phyloP scores from a whole-genome alignment of 2,888 invertebrate genomes.

The Sepiola atlantica region DNA sequence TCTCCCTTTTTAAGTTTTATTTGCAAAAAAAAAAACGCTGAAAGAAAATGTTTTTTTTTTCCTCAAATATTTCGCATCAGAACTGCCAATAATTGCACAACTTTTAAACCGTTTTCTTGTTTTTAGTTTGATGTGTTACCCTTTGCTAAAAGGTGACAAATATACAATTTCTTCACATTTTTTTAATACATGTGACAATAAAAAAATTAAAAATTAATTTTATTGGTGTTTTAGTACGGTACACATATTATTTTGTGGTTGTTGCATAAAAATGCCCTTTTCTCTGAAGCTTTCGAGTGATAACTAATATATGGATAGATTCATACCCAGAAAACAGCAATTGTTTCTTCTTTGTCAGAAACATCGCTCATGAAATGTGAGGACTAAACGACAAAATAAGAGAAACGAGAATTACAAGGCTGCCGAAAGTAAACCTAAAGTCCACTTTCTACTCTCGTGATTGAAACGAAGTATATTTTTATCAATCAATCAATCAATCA shows the following conservation, averaged over 20 bases:
- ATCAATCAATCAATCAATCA: too few relatives aligned
- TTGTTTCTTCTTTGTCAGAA: too few relatives aligned
- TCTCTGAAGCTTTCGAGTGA: too few relatives aligned
- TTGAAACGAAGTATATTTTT: too few relatives aligned
- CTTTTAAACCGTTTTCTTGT: neutral
- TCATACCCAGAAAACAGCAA: too few relatives aligned
- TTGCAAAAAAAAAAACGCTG: neutral
- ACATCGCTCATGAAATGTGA: too few relatives aligned
- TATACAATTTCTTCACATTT: neutral
- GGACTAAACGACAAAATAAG: too few relatives aligned
- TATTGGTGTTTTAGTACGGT: neutral
- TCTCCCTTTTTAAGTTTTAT: neutral
- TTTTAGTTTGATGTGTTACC: neutral
- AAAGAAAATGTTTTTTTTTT: neutral
- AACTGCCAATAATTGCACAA: neutral
- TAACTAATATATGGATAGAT: too few relatives aligned
- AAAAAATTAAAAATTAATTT: neutral
- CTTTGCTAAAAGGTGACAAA: neutral
- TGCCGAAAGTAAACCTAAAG: too few relatives aligned
- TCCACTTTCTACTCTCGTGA: too few relatives aligned
- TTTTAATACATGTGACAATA: neutral
- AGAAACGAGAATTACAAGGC: too few relatives aligned
- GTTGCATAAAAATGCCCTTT: too few relatives aligned
- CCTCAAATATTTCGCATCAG: neutral
- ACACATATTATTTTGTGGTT: neutral